Evolutionary conservation across 2,888 invertebrate genomes (phyloP), one percentile per base, ranked within the genome.

Genomic region (Nephrotoma appendiculata): DNA sequence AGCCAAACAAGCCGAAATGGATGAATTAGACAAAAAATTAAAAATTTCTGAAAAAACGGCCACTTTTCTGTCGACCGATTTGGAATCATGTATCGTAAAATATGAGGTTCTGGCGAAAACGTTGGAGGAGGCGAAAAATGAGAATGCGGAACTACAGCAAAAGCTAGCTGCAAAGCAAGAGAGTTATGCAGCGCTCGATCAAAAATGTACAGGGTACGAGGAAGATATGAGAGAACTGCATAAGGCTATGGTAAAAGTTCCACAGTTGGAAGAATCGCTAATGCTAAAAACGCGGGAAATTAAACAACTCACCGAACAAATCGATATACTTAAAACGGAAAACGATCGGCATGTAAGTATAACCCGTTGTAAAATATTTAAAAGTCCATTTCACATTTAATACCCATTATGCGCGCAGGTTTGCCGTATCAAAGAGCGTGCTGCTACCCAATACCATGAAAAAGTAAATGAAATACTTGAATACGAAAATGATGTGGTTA

Each of bases 21-120:
- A 87, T 83, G 87, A 88, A n/a, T 83, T 45, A 5, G 48, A 87
- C 41, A 31, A 87, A 12, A 88, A 88, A 87, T 57, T 88, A 11
- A 88, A 87, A 86, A 86, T 88, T 83, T 85, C 88, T 15, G 88
- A 88, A 83, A 87, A 87, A 52, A 88, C 88, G 11, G 87, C 87
- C 12, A 71, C 15, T 15, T 87, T 87, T 9, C 31, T 88, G 42
- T 88, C 88, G 57, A 45, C 71, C 12, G 88, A 88, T 87, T 84
- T 88, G 15, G 88, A 88, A 87, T 15, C 87, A 7, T 88, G 88
- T 83, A 88, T 88, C n/a, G 86, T 88, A 31, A 88, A 88, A 86
- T 88, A 87, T 71, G 88, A 88, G 87, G n/a, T 87, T n/a, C 71
- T 87, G 11, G 87, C 88, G 7, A 88, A 88, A 52, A 86, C 86